These are phyloP conservation scores for Mnemiopsis leidyi DNA, from an alignment of 37 sponge, comb jelly and placozoan species.

Conservation along the genomic window DNA sequence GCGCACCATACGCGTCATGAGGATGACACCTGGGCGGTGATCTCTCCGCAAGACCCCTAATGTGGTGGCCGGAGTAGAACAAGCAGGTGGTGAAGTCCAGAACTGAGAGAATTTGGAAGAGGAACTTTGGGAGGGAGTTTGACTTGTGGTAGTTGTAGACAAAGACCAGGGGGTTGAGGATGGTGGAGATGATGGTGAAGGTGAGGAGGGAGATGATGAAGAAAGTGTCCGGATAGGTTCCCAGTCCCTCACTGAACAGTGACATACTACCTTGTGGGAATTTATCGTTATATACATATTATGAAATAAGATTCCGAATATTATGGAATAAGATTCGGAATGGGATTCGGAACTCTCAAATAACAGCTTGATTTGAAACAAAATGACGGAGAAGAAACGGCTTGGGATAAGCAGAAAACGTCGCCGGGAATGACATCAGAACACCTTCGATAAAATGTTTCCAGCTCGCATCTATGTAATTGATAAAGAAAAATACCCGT, in stretches of 20 bases:
- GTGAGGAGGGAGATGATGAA: neutral
- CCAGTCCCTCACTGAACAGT: neutral
- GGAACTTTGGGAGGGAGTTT: slow-evolving; percentile 1
- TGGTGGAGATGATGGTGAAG: neutral
- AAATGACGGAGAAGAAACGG: too few relatives aligned
- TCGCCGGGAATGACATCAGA: too few relatives aligned
- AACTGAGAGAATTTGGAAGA: neutral
- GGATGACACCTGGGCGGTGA: neutral
- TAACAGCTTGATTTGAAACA: too few relatives aligned
- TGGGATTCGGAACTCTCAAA: too few relatives aligned
- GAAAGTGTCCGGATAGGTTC: slow-evolving; percentile 5
- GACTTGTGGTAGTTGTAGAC: slow-evolving; percentile 39
- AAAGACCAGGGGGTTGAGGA: slow-evolving; percentile 8
- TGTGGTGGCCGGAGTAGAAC: neutral
- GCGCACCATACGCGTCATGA: neutral
- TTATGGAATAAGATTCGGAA: too few relatives aligned
- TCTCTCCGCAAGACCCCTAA: neutral
- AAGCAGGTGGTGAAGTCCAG: neutral
- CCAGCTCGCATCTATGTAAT: too few relatives aligned
- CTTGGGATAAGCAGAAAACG: too few relatives aligned
- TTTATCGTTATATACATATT: too few relatives aligned
- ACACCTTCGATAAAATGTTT: too few relatives aligned
- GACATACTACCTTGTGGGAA: too few relatives aligned
- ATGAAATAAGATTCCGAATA: too few relatives aligned
- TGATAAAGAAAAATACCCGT: too few relatives aligned